These are phyloP conservation scores for Thunnus thynnus DNA, from an alignment of 2,113 vertebrate species.

Conservation along the genomic window DNA sequence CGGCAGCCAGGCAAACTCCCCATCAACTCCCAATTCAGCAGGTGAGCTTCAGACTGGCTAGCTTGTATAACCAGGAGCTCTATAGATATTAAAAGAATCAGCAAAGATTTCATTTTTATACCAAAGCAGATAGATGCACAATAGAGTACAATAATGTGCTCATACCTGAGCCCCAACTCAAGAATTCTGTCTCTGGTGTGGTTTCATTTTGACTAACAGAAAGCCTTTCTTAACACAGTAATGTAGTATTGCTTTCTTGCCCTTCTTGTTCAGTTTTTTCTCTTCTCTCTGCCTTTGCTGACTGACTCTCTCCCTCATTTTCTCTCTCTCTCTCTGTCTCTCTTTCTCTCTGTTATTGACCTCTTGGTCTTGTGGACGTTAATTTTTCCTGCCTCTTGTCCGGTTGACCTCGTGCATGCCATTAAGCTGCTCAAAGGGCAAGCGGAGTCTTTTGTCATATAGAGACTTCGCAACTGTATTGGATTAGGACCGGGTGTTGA, in stretches of 20 bases:
- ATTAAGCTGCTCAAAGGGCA: constrained; percentile 82
- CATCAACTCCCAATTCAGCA: constrained; percentile 98
- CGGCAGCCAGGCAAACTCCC: constrained; percentile 99
- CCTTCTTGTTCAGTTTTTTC: constrained; percentile 34
- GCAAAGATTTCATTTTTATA: background rate
- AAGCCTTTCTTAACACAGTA: constrained; percentile 47
- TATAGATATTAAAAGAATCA: background rate
- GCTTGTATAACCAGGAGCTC: background rate
- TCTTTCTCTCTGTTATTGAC: constrained; percentile 74
- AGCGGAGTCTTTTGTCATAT: constrained; percentile 84
- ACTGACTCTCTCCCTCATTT: constrained; percentile 17
- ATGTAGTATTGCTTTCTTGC: constrained; percentile 31
- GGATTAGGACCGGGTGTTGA: constrained; percentile 85
- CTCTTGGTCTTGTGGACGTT: constrained; percentile 78
- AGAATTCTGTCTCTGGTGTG: constrained; percentile 65
- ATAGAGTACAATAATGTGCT: constrained; percentile 9
- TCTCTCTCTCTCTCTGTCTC: constrained; percentile 44
- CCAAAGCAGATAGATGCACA: constrained; percentile 3
- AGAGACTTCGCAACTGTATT: constrained; percentile 83
- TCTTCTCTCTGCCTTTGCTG: constrained; percentile 30
- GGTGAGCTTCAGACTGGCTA: constrained; percentile 84
- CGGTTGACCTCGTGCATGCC: constrained; percentile 84
- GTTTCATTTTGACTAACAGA: constrained; percentile 43
- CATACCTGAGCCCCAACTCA: constrained; percentile 34
- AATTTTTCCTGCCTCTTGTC: constrained; percentile 84